Conservation (phyloP, 2,113 vertebrate genomes). For the Podarcis cretensis region DNA sequence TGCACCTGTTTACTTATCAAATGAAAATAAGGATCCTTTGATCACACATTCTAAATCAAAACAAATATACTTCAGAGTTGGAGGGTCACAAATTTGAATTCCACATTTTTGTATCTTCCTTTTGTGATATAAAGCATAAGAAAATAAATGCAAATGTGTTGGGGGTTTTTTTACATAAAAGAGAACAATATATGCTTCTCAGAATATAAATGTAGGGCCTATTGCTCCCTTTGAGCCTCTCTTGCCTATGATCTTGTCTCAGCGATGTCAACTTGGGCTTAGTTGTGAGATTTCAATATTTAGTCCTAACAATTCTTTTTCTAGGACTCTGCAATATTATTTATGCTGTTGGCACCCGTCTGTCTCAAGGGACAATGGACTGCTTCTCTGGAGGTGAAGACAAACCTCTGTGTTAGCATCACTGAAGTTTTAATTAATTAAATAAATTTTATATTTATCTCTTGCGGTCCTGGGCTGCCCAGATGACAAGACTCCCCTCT, state of each 20-base stretch:
- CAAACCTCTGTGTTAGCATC: too few relatives aligned
- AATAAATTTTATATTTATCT: too few relatives aligned
- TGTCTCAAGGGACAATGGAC: too few relatives aligned
- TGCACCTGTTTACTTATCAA: conserved; percentile 49
- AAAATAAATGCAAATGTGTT: conserved; percentile 39
- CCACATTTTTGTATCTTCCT: conserved; percentile 11
- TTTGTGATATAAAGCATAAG: conserved; percentile 2
- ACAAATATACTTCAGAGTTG: conserved; percentile 49
- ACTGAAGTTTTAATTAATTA: too few relatives aligned
- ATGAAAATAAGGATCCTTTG: conserved; percentile 49
- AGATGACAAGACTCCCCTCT: too few relatives aligned
- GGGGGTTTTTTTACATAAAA: conserved; percentile 22
- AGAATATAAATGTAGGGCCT: conserved; percentile 24
- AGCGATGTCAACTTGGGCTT: neutral
- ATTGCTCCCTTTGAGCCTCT: conserved; percentile 27
- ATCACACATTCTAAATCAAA: conserved; percentile 56
- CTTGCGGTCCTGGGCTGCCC: too few relatives aligned
- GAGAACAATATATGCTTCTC: conserved; percentile 36
- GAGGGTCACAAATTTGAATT: conserved; percentile 37
- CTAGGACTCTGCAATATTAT: neutral
- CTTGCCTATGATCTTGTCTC: neutral
- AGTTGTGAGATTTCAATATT: conserved; percentile 44
- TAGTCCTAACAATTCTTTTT: neutral
- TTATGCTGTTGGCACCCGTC: too few relatives aligned
- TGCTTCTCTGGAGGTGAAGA: too few relatives aligned